Conservation (phyloP, 2,113 vertebrate genomes). For the Lycaon pictus region DNA sequence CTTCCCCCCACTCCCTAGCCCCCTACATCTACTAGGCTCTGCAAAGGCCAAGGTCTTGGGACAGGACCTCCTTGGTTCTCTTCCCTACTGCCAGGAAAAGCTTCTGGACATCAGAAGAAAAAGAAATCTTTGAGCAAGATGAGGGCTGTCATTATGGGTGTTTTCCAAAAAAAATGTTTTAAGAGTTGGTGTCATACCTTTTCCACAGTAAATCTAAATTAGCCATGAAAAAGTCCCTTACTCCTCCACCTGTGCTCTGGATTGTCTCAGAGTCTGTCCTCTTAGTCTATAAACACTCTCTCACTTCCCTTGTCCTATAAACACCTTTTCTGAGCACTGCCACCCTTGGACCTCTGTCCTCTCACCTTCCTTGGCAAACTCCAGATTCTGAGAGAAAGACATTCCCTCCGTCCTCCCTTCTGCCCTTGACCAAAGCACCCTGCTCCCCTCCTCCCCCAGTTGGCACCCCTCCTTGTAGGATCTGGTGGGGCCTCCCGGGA, state of each 20-base stretch:
- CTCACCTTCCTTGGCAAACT: background rate
- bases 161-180: background rate
- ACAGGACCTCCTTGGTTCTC: background rate
- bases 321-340: slow-evolving; percentile 41
- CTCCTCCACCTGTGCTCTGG: background rate
- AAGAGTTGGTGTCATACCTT: background rate
- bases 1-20: background rate
- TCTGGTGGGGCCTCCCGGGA: too few species aligned
- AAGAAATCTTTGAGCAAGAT: background rate
- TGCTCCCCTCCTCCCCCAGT: background rate
- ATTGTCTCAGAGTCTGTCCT: background rate
- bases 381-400: background rate
- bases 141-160: background rate
- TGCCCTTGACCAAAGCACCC: background rate
- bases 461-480: background rate
- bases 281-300: slow-evolving; percentile 53
- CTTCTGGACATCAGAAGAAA: background rate
- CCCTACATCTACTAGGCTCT: background rate
- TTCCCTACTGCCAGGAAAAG: slow-evolving; percentile 43
- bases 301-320: slow-evolving; percentile 42
- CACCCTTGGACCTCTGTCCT: background rate
- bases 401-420: background rate
- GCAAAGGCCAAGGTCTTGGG: background rate
- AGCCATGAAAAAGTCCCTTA: background rate
- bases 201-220: background rate